Percentiles rank a stretch among this genome's conserved stretches.
These are phyloP conservation scores for Diabrotica undecimpunctata DNA, from an alignment of 1,140 invertebrate species.

Conservation along the genomic window DNA sequence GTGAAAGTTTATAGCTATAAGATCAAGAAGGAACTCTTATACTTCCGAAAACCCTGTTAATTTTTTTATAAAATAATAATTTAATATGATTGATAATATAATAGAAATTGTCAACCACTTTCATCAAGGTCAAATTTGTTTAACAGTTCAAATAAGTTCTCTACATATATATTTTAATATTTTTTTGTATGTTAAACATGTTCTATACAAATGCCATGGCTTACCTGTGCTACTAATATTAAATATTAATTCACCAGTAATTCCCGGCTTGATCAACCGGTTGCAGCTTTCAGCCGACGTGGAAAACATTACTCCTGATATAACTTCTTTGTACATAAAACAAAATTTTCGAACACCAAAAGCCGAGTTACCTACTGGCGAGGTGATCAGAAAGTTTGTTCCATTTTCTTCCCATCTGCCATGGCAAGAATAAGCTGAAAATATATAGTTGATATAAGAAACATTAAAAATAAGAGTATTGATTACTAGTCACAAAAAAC, in stretches of 20 bases:
- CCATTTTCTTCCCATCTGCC: constrained; percentile 73
- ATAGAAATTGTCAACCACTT: too few relatives aligned
- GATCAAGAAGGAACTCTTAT: too few relatives aligned
- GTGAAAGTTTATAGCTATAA: too few relatives aligned
- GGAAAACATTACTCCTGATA: constrained; percentile 46
- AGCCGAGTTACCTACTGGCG: constrained; percentile 59
- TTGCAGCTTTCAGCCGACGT: constrained; percentile 57
- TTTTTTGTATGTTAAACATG: too few relatives aligned
- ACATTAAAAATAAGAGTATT: too few relatives aligned
- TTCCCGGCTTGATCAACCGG: constrained; percentile 47
- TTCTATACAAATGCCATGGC: background rate
- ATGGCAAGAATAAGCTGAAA: constrained; percentile 79
- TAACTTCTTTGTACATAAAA: constrained; percentile 57
- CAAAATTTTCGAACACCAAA: constrained; percentile 58
- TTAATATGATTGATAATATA: too few relatives aligned
- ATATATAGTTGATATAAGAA: background rate
- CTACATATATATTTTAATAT: too few relatives aligned
- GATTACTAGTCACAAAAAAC: too few relatives aligned
- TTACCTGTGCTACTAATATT: constrained; percentile 53
- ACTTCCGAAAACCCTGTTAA: too few relatives aligned
- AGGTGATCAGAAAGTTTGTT: constrained; percentile 73
- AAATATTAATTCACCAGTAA: constrained; percentile 50
- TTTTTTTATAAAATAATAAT: too few relatives aligned
- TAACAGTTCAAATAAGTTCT: too few relatives aligned
- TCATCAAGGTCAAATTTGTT: too few relatives aligned